A percentile compares a stretch with the other conserved stretches of the same genome.
Conservation (phyloP, 2,113 vertebrate species). For the Tringa solitaria region DNA sequence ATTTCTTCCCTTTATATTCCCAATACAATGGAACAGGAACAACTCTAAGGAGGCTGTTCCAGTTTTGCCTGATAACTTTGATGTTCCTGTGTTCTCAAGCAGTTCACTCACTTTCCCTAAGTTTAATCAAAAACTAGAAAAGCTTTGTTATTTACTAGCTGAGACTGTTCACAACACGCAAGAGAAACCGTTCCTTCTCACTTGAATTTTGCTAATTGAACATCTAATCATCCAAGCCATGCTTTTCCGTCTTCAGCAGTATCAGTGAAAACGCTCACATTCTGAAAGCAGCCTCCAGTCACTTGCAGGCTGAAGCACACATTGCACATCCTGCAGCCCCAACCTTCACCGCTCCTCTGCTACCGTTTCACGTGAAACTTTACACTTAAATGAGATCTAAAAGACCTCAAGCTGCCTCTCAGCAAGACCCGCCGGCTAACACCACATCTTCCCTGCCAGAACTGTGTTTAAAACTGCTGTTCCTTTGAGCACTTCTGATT, state of each 20-base stretch:
- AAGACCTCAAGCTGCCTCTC: background rate
- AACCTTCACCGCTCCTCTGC: background rate
- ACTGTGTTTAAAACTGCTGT: background rate
- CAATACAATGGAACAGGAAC: accelerated
- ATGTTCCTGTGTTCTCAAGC: background rate
- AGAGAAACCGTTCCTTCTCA: background rate
- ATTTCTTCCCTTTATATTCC: background rate
- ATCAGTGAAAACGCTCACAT: background rate
- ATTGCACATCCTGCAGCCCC: background rate
- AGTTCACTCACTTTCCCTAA: background rate
- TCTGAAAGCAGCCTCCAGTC: background rate
- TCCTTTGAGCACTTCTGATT: background rate
- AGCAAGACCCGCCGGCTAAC: background rate
- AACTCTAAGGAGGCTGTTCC: background rate
- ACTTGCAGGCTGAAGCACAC: background rate
- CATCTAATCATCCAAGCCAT: background rate
- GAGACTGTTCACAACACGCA: background rate
- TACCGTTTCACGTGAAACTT: background rate
- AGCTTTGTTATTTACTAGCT: background rate
- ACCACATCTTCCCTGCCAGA: background rate
- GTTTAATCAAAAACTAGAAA: background rate
- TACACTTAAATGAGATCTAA: background rate
- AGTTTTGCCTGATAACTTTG: background rate
- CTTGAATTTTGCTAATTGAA: background rate
- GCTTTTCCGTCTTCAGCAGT: background rate